A percentile compares a stretch with the other conserved stretches of the same genome.
Conservation (phyloP, 2,113 vertebrate species). For the Desmodus rotundus region DNA sequence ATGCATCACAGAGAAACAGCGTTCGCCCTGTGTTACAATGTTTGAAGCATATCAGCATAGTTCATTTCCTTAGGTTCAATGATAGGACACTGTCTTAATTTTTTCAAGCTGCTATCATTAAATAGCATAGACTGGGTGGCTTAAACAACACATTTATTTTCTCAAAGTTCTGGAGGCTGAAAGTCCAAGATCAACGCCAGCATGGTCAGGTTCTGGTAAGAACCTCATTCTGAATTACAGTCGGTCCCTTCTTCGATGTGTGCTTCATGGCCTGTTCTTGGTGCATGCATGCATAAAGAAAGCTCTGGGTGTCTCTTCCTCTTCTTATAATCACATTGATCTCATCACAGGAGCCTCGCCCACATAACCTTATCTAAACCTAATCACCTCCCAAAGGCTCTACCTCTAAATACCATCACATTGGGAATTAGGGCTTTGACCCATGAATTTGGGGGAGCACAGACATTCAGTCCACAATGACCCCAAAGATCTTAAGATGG, state of each 20-base stretch:
- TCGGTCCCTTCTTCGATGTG: neutral
- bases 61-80: neutral
- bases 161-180: neutral
- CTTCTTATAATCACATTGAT: neutral
- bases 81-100: neutral
- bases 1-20: neutral
- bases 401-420: neutral
- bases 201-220: neutral
- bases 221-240: neutral
- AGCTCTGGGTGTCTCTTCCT: neutral
- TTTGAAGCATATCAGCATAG: neutral
- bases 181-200: neutral
- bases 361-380: neutral
- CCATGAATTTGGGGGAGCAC: neutral
- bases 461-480: neutral
- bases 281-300: neutral
- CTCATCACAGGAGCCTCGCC: neutral
- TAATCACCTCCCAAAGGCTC: neutral
- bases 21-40: neutral
- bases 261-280: neutral
- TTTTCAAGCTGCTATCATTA: neutral
- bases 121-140: neutral
- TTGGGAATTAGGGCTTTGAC: neutral
- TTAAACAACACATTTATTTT: neutral
- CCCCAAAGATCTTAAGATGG: neutral